Base-by-base conservation (phyloP, 2,797 vertebrate species). In the Phrynocephalus guinanensis region DNA sequence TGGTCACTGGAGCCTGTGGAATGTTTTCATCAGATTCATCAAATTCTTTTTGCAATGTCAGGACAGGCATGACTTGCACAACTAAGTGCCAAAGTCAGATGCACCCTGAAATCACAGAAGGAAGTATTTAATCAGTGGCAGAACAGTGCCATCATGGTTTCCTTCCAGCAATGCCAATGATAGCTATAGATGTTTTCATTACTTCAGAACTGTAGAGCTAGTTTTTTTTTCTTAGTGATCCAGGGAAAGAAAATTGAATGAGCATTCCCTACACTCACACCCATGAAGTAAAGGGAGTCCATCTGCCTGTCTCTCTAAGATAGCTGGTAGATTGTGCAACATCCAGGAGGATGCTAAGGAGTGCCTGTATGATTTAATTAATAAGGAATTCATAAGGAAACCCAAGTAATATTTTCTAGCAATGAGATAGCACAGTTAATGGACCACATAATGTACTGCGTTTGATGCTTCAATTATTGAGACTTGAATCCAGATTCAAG, bases 1-100 rank as follows among this genome's bases (percentile, higher is more conserved):
- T 67, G 30, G 52, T 70, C n/a, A 0, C 0, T 6, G 1, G 87
- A 92, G 78, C 22, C 81, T 82, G 48, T 48, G 44, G 52, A 71
- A 75, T 88, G 28, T 92, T 89, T 68, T 16, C 20, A 1, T 33
- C 89, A 91, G 76, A 75, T 85, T 84, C 60, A 87, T 44, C 3
- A 44, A 44, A 44, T 63, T 63, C 60, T 63, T 63, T 63, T 15
- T 63, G 60, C 60, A 63, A 63, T 63, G 16, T 63, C 60, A 63
- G 18, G 60, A 18, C 18, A 20, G 16, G 60, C 60, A 63, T 20
- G 11, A 5, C 18, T 18, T 63, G 60, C 60, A 63, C 60, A 63
- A 6, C 3, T 56, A 56, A 56, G 6, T 56, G 52, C 8, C 10
- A 56, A 56, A 63, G 18, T 63, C 60, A 63, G 5, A 16, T 63